These are phyloP conservation scores for Apostichopus californicus DNA, from an alignment of 35 echinoderm and acorn worm genomes.

Conservation along the genomic window DNA sequence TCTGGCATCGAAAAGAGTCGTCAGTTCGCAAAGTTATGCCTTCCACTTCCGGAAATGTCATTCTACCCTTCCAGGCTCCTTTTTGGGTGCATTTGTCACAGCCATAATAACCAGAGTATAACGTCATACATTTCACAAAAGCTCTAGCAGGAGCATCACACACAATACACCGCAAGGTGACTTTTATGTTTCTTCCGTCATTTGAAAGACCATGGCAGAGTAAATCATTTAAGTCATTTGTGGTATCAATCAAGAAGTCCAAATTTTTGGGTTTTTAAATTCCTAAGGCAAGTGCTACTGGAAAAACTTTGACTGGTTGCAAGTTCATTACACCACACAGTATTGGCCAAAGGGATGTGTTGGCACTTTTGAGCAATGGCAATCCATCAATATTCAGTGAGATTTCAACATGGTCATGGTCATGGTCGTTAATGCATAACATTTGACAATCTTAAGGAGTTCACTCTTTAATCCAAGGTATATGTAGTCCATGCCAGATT, in stretches of 20 bases:
- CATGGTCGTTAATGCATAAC: background rate
- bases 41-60: slow-evolving; percentile 58
- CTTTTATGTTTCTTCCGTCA: slow-evolving; percentile 44
- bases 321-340: slow-evolving; percentile 56
- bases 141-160: too few species aligned
- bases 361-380: slow-evolving; percentile 51
- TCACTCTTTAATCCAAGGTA: slow-evolving; percentile 62
- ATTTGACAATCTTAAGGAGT: slow-evolving; percentile 45
- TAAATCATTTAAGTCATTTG: slow-evolving; percentile 39
- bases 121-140: background rate
- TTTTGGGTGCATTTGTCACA: slow-evolving; percentile 72
- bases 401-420: slow-evolving; percentile 32
- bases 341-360: slow-evolving; percentile 61
- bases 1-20: slow-evolving; percentile 60
- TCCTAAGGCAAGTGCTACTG: slow-evolving; percentile 61
- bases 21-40: slow-evolving; percentile 63
- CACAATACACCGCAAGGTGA: too few species aligned
- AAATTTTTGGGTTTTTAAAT: too few species aligned
- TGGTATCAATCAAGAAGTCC: slow-evolving; percentile 66
- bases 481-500: slow-evolving; percentile 70
- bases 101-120: slow-evolving; percentile 64
- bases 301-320: slow-evolving; percentile 65
- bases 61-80: slow-evolving; percentile 75
- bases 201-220: slow-evolving; percentile 47
- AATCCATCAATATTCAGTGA: slow-evolving; percentile 62